Evolutionary conservation across 2,888 invertebrate species (phyloP), one percentile per base, ranked within the genome.

Genomic region (Apodemia hepburni): DNA sequence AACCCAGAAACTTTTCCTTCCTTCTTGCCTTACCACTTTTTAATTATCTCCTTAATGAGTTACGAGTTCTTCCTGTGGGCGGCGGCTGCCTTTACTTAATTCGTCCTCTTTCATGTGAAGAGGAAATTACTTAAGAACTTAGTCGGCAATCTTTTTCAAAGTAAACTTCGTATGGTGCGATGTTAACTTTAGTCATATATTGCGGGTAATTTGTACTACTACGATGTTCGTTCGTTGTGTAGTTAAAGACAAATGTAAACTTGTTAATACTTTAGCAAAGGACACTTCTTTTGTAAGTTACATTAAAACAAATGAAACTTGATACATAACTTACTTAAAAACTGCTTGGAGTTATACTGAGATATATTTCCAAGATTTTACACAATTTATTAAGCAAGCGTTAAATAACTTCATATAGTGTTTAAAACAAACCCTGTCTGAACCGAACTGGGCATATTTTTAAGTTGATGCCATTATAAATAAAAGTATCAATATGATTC

Each of bases 81-180:
- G 54, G 61, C 59, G 33, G 58, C 64, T 60, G 42, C 64, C 60
- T 65, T 65, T 65, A 60, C 57, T 27, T 54, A 54, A 54, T 42
- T 45, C 60, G 51, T 58, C 64, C 60, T 64, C 62, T 60, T 63
- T 63, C 57, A 61, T 64, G 59, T 58, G 49, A 61, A 63, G 57
- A 66, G 66, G 66, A 68, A 66, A 66, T 69, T 67, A 67, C 66
- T 64, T 64, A 62, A 60, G 64, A 68, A 68, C 68, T 69, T 61
- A 64, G 65, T 61, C 54, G 47, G 18, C 64, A 57, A 66, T 62
- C 65, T 64, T 61, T 63, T 65, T 57, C 61, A 45, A 64, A 65
- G 64, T 65, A 61, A 18, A 66, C 66, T 60, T 68, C 59, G 61
- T 47, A 59, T 62, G 29, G 22, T 22, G 27, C 22, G 27, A 29